Evolutionary conservation across 2,113 vertebrate species (phyloP), one percentile per base, ranked within the genome.

Genomic region (Phainopepla nitens): DNA sequence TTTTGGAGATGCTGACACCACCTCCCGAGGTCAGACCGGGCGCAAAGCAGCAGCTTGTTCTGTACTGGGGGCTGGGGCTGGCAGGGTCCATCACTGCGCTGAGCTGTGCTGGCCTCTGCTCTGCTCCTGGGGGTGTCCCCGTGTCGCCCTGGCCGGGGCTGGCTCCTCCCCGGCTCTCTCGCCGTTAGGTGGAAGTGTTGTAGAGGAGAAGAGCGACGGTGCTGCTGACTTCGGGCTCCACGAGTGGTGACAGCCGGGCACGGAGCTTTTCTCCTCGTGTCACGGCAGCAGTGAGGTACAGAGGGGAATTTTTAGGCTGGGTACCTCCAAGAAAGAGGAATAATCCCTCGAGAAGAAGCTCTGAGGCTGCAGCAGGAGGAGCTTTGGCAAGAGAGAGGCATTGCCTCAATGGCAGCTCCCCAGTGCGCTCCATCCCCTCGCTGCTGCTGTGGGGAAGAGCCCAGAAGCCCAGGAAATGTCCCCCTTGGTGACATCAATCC

Each of bases 111-210:
- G 3, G 81, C 5, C 85, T 80, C 70, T 82, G 85, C 82, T 28
- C 13, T 3, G 65, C 3, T 1, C 71, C 54, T 7, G 13, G 35
- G 25, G n/a, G 6, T 89, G 78, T 53, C 11, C 69, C 82, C 5
- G 4, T 22, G 42, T 4, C 51, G 15, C 19, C 36, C 35, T 11
- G 57, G 18, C 51, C 15, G 0, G 69, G 39, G 54, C 70, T 53
- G 70, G 82, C 23, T 61, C 62, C 66, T 54, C 15, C 8, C 13
- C 3, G 0, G 1, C 47, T 4, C 25, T 94, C 66, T 75, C 49
- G 24, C 95, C 96, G 2, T 95, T 97, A 97, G 95, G 79, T 94
- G 97, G 95, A 79, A 92, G 90, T 96, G 83, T 97, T 97, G 95
- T 5, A 33, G 91, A 94, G 92, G 61, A 95, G 85, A 91, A 96